Evolutionary conservation across 2,888 invertebrate species (phyloP).

Genomic region (Stomorhina lunata): DNA sequence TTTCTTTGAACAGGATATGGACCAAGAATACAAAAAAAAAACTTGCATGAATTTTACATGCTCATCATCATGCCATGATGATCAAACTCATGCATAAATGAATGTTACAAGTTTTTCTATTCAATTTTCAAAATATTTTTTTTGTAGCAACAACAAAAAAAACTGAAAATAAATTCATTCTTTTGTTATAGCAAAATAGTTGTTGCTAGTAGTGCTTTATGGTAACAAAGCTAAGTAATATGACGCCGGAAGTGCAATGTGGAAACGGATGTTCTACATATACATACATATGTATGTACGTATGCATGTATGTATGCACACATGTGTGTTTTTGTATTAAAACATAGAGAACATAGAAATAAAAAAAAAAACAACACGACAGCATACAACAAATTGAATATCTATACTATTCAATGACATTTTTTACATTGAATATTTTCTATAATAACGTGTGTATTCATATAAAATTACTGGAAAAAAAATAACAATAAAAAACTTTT

Average conservation of each 20-base stretch:
- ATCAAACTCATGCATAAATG: constrained; percentile 29
- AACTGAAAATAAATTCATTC: constrained; percentile 20
- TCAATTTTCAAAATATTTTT: not conserved
- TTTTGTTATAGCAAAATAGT: constrained; percentile 50
- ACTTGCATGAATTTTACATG: constrained; percentile 5
- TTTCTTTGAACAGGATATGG: not conserved
- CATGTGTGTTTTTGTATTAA: not conserved
- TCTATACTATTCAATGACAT: constrained; percentile 37
- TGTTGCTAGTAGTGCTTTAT: constrained; percentile 10
- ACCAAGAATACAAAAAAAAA: not conserved
- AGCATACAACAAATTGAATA: constrained; percentile 40
- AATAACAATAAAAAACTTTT: not conserved
- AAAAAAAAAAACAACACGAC: constrained; percentile 21
- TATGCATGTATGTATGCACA: not conserved
- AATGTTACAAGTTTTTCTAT: constrained; percentile 1
- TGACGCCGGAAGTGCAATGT: constrained; percentile 60
- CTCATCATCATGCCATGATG: constrained; percentile 2
- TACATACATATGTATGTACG: not conserved
- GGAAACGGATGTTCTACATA: constrained; percentile 57
- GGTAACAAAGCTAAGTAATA: constrained; percentile 50
- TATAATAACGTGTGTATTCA: not conserved
- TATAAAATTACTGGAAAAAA: constrained; percentile 19
- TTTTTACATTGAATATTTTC: constrained; percentile 9
- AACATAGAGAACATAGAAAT: not conserved
- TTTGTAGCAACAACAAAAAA: not conserved